Base-by-base conservation (phyloP, 2,113 vertebrate genomes). In the Isichthys henryi region DNA sequence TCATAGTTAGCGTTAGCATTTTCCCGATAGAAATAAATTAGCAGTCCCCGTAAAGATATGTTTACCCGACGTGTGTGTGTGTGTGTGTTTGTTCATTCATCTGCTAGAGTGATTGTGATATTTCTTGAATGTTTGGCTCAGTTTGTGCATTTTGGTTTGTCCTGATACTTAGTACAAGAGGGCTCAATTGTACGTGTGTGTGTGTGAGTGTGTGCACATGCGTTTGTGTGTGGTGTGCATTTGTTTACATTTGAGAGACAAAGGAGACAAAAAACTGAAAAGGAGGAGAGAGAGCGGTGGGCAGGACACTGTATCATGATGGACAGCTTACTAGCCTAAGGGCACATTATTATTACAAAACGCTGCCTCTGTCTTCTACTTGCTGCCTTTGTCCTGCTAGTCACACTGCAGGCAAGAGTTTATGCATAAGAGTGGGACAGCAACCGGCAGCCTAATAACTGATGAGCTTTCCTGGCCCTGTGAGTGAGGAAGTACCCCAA, bases 301-400 rank as follows among this genome's bases (percentile, higher is more conserved):
- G 74, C 19, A 74, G 66, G 49, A 84, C 50, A 80, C 50, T 27
- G 89, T 84, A 90, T 9, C 90, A 58, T 50, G 91, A 92, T 90
- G 92, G 92, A 94, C 91, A 92, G 93, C 92, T 92, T 94, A 94
- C 92, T 93, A 92, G 94, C 95, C 95, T 92, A 91, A 93, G 95
- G 95, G 93, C 83, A 91, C 93, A 94, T 95, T 94, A 93, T 96
- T 95, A 95, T 96, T 94, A 92, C 93, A 95, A 90, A 89, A 90
- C 74, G 82, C 70, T 58, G 77, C 89, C 89, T 86, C 49, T 91
- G 89, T 89, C 88, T 91, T 80, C 77, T 27, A 56, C 31, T 89
- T 23, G 48, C 87, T 90, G 50, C 86, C 90, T 92, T 89, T 89
- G 88, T 89, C 83, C 90, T 89, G 53, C 90, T 89, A 92, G 90